Evolutionary conservation across 2,888 invertebrate species (phyloP), one percentile per base, ranked within the genome.

Genomic region (Embidobia sp.): DNA sequence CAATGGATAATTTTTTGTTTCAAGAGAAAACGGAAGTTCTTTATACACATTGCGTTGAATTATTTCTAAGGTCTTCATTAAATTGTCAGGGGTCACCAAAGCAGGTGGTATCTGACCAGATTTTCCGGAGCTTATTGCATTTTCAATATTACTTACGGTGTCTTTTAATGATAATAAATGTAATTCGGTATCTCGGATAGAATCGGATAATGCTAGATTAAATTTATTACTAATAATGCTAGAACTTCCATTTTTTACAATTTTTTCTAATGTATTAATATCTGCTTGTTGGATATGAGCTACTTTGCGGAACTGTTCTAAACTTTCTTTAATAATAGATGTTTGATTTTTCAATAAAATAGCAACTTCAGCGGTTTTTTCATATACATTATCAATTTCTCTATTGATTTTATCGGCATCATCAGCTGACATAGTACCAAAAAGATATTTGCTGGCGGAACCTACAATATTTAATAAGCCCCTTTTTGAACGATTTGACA

Each of bases 371-470:
- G 26, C n/a, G 0, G 55, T 44, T 19, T 55, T 46, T n/a, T 35
- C 18, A 55, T 66, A 66, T 11, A 66, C 66, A 5, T 22, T 22
- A 27, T 66, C 42, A 8, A 66, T 66, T 15, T 44, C 48, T 15
- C 11, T 29, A 33, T 48, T 10, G 3, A 69, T 57, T 46, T 29
- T 6, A 11, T 27, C 49, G 2, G 48, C 67, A 19, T 67, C 67
- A 1, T 48, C 48, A 1, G 57, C 55, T 8, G 35, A 48, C 67
- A 69, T 69, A 4, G 67, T 69, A 0, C 67, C 55, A 15, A 55
- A 67, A 15, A 55, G 15, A 46, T 13, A 67, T 2, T 46, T 29
- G 4, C 27, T 29, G 10, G 44, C 27, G 2, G 46, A 13, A 2
- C 55, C 67, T 5, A 55, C 18, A 16, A 67, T 31, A 37, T 55